Evolutionary conservation across 2,888 invertebrate species (phyloP), one percentile per base, ranked within the genome.

Genomic region (Smittia aterrima): DNA sequence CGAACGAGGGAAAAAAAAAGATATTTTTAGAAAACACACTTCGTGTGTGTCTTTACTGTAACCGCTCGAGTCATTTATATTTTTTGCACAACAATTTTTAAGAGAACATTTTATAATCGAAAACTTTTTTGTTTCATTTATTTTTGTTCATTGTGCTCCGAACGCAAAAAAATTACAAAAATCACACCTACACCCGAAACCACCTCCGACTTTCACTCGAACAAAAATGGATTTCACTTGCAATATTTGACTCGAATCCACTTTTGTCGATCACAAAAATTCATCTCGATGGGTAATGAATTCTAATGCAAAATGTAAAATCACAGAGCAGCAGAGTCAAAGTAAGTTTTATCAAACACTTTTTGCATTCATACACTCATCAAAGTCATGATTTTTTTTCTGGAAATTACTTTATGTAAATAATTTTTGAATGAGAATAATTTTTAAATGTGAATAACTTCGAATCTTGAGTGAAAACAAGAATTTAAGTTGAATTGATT

Each of bases 331-430:
- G 54, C 71, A 58, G 58, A 58, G 11, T 11, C 71, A 71, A 53
- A 71, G 71, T 71, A 71, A 71, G 71, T 71, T 22, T 27, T 32
- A 54, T 41, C 27, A 27, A 41, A 32, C 25, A 66, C n/a, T 16
- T 54, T 47, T 68, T 53, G 41, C 54, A 54, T 25, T 24, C 18
- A 54, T 71, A 22, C 54, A 58, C 38, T 71, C 54, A 71, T 58
- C 58, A 58, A 25, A 16, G 16, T 68, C 24, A 67, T 68, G 24
- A 47, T 68, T 47, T 78, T 78, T 75, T 75, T 76, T 78, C 77
- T 76, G 76, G 77, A 77, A 27, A 58, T 54, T 47, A 18, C 32
- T 68, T 54, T 54, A 22, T 38, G 41, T 24, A 40, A 22, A 24
- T 68, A 20, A 24, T 68, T 68, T 47, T 68, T 68, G 68, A 68